phyloP scores from a whole-genome alignment of 1,140 invertebrate genomes.

The Drosophila paulistorum region DNA sequence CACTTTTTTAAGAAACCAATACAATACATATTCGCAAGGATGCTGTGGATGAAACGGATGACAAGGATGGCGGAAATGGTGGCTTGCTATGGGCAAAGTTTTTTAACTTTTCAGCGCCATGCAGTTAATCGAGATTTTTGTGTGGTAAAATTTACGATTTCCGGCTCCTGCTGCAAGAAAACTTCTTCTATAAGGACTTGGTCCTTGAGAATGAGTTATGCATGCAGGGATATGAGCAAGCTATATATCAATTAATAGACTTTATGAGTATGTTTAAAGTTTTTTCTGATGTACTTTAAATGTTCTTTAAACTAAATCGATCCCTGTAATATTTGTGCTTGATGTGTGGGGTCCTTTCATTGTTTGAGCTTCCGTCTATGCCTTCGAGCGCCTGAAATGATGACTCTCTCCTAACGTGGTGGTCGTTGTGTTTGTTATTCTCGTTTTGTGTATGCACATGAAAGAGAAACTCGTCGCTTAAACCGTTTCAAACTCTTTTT shows the following conservation, averaged over 20 bases:
- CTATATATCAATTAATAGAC: constrained; percentile 27
- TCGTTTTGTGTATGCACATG: constrained; percentile 40
- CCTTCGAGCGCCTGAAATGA: constrained; percentile 46
- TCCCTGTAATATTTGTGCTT: background rate
- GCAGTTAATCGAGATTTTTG: constrained; percentile 60
- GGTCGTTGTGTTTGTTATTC: background rate
- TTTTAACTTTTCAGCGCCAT: constrained; percentile 47
- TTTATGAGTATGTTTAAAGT: constrained; percentile 3
- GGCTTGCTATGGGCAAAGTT: constrained; percentile 50
- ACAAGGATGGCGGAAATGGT: constrained; percentile 24
- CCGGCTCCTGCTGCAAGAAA: constrained; percentile 31
- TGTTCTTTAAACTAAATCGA: background rate
- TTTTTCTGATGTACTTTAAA: background rate
- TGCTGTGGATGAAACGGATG: background rate
- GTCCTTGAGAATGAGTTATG: constrained; percentile 43
- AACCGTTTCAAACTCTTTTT: constrained; percentile 69
- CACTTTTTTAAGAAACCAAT: constrained; percentile 57
- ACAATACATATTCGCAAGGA: constrained; percentile 38
- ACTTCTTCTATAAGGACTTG: constrained; percentile 48
- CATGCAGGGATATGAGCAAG: background rate
- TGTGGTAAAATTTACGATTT: constrained; percentile 62
- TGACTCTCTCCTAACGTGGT: constrained; percentile 4
- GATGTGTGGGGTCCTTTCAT: constrained; percentile 33
- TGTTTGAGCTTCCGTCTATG: constrained; percentile 59
- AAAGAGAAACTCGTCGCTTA: constrained; percentile 66